Conservation (phyloP, 2,888 invertebrate species). For the Nemotelus pantherinus region DNA sequence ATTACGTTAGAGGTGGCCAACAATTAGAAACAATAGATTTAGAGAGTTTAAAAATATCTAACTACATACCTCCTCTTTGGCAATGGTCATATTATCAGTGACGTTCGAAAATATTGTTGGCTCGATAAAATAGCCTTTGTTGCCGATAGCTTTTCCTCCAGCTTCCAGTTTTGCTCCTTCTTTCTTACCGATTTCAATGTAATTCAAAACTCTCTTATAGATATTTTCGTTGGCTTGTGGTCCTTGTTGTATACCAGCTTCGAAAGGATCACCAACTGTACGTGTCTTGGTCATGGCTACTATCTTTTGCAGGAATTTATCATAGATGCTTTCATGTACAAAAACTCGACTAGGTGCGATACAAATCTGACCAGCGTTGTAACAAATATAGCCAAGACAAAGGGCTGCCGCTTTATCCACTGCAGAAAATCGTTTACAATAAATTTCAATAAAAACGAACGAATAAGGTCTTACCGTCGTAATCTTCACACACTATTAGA, state of each 20-base stretch:
- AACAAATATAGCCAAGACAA: slow-evolving; percentile 74
- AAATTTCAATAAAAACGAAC: background rate
- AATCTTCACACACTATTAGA: slow-evolving; percentile 83
- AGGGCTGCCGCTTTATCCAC: slow-evolving; percentile 72
- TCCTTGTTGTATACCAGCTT: slow-evolving; percentile 75
- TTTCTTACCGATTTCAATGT: slow-evolving; percentile 80
- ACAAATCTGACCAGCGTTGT: slow-evolving; percentile 82
- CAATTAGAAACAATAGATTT: background rate
- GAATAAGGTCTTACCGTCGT: slow-evolving; percentile 70
- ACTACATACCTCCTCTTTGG: slow-evolving; percentile 73
- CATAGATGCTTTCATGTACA: slow-evolving; percentile 87
- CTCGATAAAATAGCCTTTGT: slow-evolving; percentile 78
- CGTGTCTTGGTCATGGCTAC: slow-evolving; percentile 74
- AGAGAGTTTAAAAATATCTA: too few relatives aligned
- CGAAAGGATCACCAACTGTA: slow-evolving; percentile 85
- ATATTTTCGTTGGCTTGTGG: slow-evolving; percentile 84
- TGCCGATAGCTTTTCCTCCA: slow-evolving; percentile 78
- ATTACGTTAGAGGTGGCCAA: slow-evolving; percentile 71
- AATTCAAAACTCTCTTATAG: slow-evolving; percentile 77
- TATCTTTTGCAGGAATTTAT: slow-evolving; percentile 82
- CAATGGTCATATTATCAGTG: slow-evolving; percentile 79
- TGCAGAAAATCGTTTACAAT: slow-evolving; percentile 54
- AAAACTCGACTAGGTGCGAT: slow-evolving; percentile 90
- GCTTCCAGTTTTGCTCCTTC: slow-evolving; percentile 81
- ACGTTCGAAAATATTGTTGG: slow-evolving; percentile 85